Evolutionary conservation across 2,113 vertebrate genomes (phyloP), one percentile per base, ranked within the genome.

Genomic region (Gyps fulvus): DNA sequence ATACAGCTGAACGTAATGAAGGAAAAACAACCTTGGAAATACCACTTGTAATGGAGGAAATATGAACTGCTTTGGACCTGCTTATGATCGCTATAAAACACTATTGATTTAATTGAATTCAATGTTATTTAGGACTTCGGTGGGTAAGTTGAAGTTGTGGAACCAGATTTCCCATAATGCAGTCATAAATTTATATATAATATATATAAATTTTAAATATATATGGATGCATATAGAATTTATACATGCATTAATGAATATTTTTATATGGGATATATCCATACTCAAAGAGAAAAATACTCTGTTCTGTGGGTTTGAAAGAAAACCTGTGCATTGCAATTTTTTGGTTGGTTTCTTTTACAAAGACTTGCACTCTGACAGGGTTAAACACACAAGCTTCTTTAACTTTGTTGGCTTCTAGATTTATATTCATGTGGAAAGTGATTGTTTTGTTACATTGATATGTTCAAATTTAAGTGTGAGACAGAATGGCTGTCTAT

Each of bases 1-100:
- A 8, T 66, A 36, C 0, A 10, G 23, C 13, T 67, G 27, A 47
- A 38, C 0, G 0, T n/a, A 55, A 38, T n/a, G 19, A 43, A 87
- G 71, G 16, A 43, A 32, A 55, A 93, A 9, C 38, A 61, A 5
- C n/a, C 52, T 77, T 77, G 40, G 29, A 77, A 65, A 15, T 81
- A 45, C 13, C 16, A 13, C 16, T 71, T 32, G 10, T 42, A 87
- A 50, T 23, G 47, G 38, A 54, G 34, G 27, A 45, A 84, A 49
- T 67, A 42, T 1, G 13, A 67, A 47, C 52, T 55, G 26, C 9
- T 73, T 89, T 70, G 16, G 40, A 61, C n/a, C 21, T 7, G 12
- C 40, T 84, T 72, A 38, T 14, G 40, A 49, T 45, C 19, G 8
- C 34, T 59, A 9, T 26, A 26, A 55, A 77, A 4, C n/a, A 23